Evolutionary conservation across 2,797 vertebrate genomes (phyloP).

Genomic region (Hemitrygon akajei): DNA sequence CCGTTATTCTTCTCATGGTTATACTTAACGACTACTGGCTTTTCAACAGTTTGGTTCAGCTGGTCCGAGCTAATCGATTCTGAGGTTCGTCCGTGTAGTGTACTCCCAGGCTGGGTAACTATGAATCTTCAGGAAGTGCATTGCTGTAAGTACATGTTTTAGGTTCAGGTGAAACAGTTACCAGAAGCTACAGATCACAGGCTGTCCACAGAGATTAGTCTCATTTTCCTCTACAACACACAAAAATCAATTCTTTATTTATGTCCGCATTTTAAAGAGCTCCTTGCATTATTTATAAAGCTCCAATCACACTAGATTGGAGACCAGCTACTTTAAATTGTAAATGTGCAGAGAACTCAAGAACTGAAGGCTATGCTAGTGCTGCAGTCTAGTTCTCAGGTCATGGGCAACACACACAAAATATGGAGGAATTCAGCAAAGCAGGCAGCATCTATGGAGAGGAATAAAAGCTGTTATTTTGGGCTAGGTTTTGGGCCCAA

Average conservation of each 20-base stretch:
- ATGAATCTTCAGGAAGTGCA: background rate
- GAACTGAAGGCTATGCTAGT: background rate
- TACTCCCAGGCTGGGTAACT: background rate
- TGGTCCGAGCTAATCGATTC: constrained; percentile 38
- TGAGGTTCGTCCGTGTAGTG: background rate
- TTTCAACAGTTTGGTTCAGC: constrained; percentile 33
- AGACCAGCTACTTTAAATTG: background rate
- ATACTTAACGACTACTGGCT: background rate
- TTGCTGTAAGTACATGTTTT: background rate
- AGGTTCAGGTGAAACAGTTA: background rate
- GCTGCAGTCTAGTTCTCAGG: background rate
- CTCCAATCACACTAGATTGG: background rate
- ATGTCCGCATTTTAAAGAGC: background rate
- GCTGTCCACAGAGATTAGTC: background rate
- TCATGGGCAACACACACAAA: background rate
- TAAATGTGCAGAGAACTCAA: background rate
- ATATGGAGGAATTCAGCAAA: no score
- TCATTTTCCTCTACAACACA: background rate
- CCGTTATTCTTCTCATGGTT: background rate
- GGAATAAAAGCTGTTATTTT: no score
- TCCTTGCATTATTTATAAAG: constrained; percentile 19
- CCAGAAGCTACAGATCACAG: background rate
- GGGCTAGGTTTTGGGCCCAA: no score
- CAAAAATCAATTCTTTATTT: constrained; percentile 25
- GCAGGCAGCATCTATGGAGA: no score